Percentiles rank a stretch among this genome's conserved stretches.
phyloP scores from a whole-genome alignment of 2,113 vertebrate species.

The Macquaria australasica region DNA sequence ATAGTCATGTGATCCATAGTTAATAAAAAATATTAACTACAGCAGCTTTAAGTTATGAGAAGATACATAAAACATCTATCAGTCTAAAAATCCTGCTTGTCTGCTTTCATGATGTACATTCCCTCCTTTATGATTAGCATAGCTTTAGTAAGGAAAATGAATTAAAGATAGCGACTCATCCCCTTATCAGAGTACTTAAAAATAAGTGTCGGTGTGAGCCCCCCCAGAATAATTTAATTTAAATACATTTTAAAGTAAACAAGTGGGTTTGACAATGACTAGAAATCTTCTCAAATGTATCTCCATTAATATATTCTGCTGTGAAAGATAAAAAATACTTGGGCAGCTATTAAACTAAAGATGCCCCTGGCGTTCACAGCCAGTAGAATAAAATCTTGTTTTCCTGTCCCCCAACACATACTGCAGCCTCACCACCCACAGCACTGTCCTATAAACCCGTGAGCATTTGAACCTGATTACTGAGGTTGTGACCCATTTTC shows the following conservation, averaged over 20 bases:
- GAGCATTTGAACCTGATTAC: conserved; percentile 45
- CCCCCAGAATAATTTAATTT: neutral
- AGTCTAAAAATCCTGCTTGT: neutral
- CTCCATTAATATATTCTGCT: neutral
- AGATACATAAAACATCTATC: neutral
- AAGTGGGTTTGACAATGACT: neutral
- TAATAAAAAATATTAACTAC: neutral
- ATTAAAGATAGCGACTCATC: neutral
- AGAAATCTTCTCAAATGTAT: neutral
- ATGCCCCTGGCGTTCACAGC: neutral
- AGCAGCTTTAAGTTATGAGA: neutral
- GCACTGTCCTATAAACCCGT: neutral
- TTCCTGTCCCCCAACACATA: neutral
- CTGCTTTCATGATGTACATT: neutral
- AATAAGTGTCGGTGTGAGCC: neutral
- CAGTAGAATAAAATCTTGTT: neutral
- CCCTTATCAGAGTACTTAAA: neutral
- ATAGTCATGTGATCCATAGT: neutral
- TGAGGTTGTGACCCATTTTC: conserved; percentile 34
- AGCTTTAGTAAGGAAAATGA: neutral
- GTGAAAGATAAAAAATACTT: conserved; percentile 1
- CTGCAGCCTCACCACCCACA: conserved; percentile 2
- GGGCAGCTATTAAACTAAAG: neutral
- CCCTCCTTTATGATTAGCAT: neutral
- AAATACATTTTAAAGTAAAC: neutral